Conservation (phyloP, 2,113 vertebrate species). For the Pangasianodon hypophthalmus region DNA sequence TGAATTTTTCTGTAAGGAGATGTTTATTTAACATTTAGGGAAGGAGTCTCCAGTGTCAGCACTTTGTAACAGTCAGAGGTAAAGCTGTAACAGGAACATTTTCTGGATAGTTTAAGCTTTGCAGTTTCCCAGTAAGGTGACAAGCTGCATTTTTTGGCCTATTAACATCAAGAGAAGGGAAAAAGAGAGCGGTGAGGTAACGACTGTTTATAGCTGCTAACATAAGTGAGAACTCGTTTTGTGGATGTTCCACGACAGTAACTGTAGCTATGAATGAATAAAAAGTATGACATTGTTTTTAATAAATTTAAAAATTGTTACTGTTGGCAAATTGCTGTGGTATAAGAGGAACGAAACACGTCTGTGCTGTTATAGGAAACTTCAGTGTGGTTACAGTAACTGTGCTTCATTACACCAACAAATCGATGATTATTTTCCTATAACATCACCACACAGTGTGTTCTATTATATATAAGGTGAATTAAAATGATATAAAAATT, state of each 20-base stretch:
- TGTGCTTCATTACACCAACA: neutral
- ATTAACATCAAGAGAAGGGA: neutral
- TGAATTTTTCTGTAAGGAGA: neutral
- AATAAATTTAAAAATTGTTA: neutral
- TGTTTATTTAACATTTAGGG: neutral
- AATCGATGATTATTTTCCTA: neutral
- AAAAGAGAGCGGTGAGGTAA: neutral
- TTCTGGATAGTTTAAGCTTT: neutral
- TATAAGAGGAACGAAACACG: neutral
- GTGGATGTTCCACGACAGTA: neutral
- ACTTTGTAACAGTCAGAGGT: neutral
- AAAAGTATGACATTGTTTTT: neutral
- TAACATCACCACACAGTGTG: neutral
- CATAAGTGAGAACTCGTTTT: neutral
- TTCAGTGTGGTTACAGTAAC: neutral
- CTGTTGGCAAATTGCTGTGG: neutral
- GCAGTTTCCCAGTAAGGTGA: neutral
- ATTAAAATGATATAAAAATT: neutral
- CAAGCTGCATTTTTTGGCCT: neutral
- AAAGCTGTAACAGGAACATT: neutral
- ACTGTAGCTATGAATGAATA: neutral
- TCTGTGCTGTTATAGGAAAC: neutral
- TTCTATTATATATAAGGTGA: neutral
- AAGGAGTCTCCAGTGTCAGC: neutral
- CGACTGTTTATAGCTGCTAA: neutral